Base-by-base conservation (phyloP, 2,888 invertebrate genomes). In the Baccha elongata region DNA sequence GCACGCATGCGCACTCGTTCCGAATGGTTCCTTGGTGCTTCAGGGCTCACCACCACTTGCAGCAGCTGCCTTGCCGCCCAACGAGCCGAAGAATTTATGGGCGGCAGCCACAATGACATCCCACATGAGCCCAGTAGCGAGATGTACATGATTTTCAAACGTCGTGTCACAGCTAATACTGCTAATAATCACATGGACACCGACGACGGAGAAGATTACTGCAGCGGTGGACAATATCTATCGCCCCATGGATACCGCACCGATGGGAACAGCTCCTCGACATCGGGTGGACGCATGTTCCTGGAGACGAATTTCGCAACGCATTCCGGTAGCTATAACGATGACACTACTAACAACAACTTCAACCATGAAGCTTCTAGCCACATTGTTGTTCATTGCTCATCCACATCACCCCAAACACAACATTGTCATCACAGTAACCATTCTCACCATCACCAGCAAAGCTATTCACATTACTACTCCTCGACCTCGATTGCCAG, bases 1-100 rank as follows among this genome's bases (percentile, higher is more conserved):
- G 97, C 97, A 90, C 94, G 99, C 87, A 98, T 99, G 97, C 94
- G 97, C 90, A 98, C 98, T 86, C 94, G 99, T 87, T 98, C 98
- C 79, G 98, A 99, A 92, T 99, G 99, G 99, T 99, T 98, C 92
- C 94, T 97, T 91, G 89, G 89, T 84, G 89, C 89, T 53, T 86
- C 89, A 71, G 90, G 89, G 48, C 86, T 88, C 87, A 87, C 87
- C 84, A 88, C 88, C 46, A 87, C 89, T 48, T 89, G 90, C 86
- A 88, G 89, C 86, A 87, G 88, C 85, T 89, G 88, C 83, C 67
- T 89, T 55, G 87, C 87, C 55, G 87, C 87, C 64, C 78, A 83
- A 48, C 65, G 76, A 35, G 73, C 87, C 71, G 86, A 88, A 29
- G 76, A 87, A 81, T 86, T 88, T 29, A 87, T 86, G 62, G 86